These are phyloP conservation scores for Ethmia dodecea DNA, from an alignment of 2,888 invertebrate genomes.

Conservation along the genomic window DNA sequence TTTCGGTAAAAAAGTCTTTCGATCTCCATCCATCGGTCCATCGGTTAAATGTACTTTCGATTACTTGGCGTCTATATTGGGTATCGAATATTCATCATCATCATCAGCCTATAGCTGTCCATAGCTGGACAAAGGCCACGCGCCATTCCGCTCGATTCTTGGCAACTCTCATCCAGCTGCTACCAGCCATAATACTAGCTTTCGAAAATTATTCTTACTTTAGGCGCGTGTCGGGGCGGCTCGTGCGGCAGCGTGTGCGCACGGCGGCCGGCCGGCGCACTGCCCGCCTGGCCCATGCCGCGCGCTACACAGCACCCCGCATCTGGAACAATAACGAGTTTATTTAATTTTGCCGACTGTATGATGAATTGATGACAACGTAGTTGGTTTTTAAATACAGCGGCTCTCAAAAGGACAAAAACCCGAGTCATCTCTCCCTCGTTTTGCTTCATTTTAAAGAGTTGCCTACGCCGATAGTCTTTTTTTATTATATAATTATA, in stretches of 20 bases:
- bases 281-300: constrained; percentile 61
- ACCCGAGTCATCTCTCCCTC: background rate
- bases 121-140: too few relatives aligned
- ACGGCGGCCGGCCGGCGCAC: constrained; percentile 47
- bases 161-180: too few relatives aligned
- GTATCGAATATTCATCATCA: too few relatives aligned
- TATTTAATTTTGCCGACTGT: background rate
- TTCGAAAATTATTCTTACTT: too few relatives aligned
- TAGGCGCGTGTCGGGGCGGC: constrained; percentile 58
- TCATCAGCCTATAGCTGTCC: too few relatives aligned
- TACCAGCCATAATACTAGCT: too few relatives aligned
- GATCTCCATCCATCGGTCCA: too few relatives aligned
- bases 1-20: too few relatives aligned
- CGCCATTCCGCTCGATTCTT: too few relatives aligned
- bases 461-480: background rate
- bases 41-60: too few relatives aligned
- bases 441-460: background rate
- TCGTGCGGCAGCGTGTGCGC: constrained; percentile 64
- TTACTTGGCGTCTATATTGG: too few relatives aligned
- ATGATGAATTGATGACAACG: background rate
- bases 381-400: background rate
- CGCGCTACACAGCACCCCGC: constrained; percentile 25
- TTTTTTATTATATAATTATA: background rate
- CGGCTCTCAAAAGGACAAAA: too few relatives aligned
- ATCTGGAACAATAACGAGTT: constrained; percentile 36